phyloP scores from a whole-genome alignment of 2,113 vertebrate species.

The Parotia lawesii region DNA sequence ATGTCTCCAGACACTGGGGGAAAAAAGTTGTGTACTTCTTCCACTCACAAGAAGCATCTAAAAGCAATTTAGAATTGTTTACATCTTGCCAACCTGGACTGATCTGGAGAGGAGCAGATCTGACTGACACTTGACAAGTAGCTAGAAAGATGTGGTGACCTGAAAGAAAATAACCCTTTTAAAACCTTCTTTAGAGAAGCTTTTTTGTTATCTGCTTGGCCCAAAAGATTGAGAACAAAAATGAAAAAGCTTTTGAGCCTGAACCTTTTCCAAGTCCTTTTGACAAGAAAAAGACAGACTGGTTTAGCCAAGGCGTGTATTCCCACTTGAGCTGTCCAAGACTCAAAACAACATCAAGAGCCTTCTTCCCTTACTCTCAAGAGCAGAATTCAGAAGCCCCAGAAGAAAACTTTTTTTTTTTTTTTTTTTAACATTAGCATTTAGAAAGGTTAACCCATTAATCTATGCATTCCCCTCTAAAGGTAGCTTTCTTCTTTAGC shows the following conservation, averaged over 20 bases:
- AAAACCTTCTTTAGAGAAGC: neutral
- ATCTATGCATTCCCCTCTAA: neutral
- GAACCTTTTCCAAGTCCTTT: neutral
- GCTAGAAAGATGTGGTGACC: neutral
- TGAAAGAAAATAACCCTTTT: constrained; percentile 5
- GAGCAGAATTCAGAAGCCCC: neutral
- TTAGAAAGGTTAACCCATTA: neutral
- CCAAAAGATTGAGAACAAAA: constrained; percentile 19
- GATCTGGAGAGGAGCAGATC: neutral
- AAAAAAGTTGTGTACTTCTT: neutral
- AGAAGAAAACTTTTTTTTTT: neutral
- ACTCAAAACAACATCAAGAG: neutral
- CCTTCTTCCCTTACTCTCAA: neutral
- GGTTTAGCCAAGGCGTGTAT: neutral
- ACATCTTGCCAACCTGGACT: neutral
- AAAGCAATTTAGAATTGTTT: constrained; percentile 1
- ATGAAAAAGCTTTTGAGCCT: constrained; percentile 1
- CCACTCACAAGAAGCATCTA: neutral
- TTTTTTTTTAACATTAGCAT: neutral
- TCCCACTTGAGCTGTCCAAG: neutral
- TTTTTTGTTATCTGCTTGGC: neutral
- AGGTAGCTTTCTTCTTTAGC: neutral
- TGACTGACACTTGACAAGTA: neutral
- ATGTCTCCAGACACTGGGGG: neutral
- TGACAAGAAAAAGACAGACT: neutral